phyloP scores from a whole-genome alignment of 2,797 vertebrate genomes.

The Cossypha heuglini region DNA sequence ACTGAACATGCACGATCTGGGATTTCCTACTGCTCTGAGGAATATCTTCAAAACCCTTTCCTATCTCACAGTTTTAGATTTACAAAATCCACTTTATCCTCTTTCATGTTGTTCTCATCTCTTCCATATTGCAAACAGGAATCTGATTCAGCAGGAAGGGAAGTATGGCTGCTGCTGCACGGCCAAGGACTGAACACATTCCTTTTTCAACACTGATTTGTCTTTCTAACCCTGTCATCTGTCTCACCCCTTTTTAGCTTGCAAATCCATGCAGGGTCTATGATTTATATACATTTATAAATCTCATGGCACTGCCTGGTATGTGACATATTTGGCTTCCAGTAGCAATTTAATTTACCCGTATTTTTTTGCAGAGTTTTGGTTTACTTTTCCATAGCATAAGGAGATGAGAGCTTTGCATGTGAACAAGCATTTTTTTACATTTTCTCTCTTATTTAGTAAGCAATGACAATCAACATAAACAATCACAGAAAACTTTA shows the following conservation, averaged over 20 bases:
- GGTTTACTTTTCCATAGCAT: not conserved
- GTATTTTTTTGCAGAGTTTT: not conserved
- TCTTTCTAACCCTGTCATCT: not conserved
- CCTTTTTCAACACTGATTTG: not conserved
- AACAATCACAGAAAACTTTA: not conserved
- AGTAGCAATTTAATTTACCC: not conserved
- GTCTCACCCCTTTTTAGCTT: not conserved
- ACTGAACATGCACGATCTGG: accelerated
- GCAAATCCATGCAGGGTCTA: not conserved
- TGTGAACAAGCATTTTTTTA: not conserved
- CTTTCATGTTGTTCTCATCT: not conserved
- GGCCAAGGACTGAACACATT: not conserved
- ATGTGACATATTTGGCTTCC: not conserved
- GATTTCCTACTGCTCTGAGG: not conserved
- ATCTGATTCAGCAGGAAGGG: not conserved
- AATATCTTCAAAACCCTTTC: not conserved
- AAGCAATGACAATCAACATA: not conserved
- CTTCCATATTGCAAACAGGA: not conserved
- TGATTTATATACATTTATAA: not conserved
- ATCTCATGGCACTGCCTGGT: not conserved
- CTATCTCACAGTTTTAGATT: not conserved
- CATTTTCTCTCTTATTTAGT: not conserved
- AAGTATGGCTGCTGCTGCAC: not conserved
- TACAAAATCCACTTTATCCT: not conserved
- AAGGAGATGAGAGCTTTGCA: not conserved